These are phyloP conservation scores for Archaeoteleia sp. DNA, from an alignment of 2,888 invertebrate species.

Conservation along the genomic window DNA sequence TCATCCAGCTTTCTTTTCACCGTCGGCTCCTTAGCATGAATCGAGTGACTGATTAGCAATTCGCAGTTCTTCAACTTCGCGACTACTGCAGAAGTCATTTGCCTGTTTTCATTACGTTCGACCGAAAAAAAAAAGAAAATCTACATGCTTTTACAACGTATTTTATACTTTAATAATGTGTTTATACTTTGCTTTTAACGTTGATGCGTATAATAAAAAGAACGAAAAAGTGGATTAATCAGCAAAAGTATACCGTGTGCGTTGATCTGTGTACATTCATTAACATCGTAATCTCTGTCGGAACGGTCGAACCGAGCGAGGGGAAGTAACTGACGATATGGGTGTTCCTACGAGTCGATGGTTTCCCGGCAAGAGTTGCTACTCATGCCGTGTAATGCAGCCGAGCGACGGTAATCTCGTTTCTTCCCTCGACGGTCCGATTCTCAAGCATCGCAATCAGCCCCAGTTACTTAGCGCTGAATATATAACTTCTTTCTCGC, in stretches of 20 bases:
- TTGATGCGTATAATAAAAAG: background rate
- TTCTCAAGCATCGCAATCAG: constrained; percentile 53
- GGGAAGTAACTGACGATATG: constrained; percentile 57
- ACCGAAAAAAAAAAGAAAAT: background rate
- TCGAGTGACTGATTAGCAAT: constrained; percentile 26
- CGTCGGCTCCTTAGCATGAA: constrained; percentile 14
- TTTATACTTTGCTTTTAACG: constrained; percentile 6
- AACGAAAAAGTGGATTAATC: constrained; percentile 5
- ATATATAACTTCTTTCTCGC: constrained; percentile 49
- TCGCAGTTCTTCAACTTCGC: constrained; percentile 1
- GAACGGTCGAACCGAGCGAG: background rate
- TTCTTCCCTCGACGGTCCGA: constrained; percentile 39
- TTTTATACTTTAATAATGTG: constrained; percentile 8
- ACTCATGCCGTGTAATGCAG: constrained; percentile 63
- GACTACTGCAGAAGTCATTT: constrained; percentile 24
- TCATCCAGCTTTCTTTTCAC: constrained; percentile 7
- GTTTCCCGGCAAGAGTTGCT: constrained; percentile 61
- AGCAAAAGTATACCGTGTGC: constrained; percentile 3
- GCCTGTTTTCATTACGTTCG: constrained; percentile 4
- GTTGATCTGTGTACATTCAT: constrained; percentile 51
- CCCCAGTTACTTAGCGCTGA: constrained; percentile 53
- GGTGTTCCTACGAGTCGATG: constrained; percentile 61
- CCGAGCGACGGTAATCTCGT: constrained; percentile 56
- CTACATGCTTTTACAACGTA: background rate
- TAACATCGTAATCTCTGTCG: constrained; percentile 43